Conservation (phyloP, 1,140 invertebrate species). For the Meteorus sp. region DNA sequence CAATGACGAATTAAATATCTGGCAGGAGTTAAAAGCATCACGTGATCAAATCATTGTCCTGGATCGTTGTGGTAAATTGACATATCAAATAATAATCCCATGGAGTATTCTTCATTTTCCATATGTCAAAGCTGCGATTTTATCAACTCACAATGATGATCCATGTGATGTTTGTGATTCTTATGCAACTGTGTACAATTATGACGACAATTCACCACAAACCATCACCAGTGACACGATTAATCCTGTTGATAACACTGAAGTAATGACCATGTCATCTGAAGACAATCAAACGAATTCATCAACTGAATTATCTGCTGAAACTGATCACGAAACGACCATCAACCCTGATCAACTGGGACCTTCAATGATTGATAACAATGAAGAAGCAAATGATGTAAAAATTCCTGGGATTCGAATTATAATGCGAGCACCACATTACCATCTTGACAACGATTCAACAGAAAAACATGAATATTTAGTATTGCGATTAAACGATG, state of each 20-base stretch:
- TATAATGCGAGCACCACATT: constrained; percentile 47
- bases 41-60: constrained; percentile 47
- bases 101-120: constrained; percentile 55
- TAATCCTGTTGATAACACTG: no score
- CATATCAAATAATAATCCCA: constrained; percentile 51
- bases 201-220: no score
- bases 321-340: background rate
- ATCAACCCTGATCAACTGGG: constrained; percentile 2
- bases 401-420: constrained; percentile 34
- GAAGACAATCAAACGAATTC: background rate
- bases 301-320: background rate
- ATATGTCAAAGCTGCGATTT: constrained; percentile 53
- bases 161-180: constrained; percentile 48
- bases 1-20: constrained; percentile 34
- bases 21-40: constrained; percentile 38
- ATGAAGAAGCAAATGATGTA: constrained; percentile 16
- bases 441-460: constrained; percentile 31
- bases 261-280: no score
- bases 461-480: constrained; percentile 39
- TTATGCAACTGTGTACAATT: constrained; percentile 4
- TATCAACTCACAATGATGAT: constrained; percentile 51
- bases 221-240: no score
- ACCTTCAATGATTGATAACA: no score
- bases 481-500: constrained; percentile 34
- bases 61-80: constrained; percentile 50